phyloP scores from a whole-genome alignment of 2,888 invertebrate genomes.

The Melanotus villosus region DNA sequence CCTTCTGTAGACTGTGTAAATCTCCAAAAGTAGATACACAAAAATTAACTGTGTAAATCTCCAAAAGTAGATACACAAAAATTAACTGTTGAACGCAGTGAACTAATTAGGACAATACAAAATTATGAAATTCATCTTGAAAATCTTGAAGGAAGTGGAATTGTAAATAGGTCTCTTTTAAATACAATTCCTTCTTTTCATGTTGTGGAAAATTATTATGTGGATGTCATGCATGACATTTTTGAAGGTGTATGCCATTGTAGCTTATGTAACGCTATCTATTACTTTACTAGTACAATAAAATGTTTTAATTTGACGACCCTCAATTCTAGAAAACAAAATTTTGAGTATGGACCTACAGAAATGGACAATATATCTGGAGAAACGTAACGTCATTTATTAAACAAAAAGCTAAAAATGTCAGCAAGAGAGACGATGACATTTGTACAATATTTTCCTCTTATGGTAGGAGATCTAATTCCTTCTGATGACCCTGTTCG shows the following conservation, averaged over 20 bases:
- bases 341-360: slow-evolving; percentile 38
- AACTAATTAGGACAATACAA: slow-evolving; percentile 43
- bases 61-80: too few species aligned
- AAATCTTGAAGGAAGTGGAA: slow-evolving; percentile 38
- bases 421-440: slow-evolving; percentile 51
- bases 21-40: too few species aligned
- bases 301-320: slow-evolving; percentile 37
- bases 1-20: too few species aligned
- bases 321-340: slow-evolving; percentile 37
- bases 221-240: slow-evolving; percentile 42
- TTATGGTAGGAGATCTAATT: slow-evolving; percentile 52
- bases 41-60: slow-evolving; percentile 31
- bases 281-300: slow-evolving; percentile 33
- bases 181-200: too few species aligned
- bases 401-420: slow-evolving; percentile 37
- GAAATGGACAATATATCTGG: slow-evolving; percentile 40
- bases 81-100: slow-evolving; percentile 35
- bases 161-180: slow-evolving; percentile 33
- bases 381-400: slow-evolving; percentile 19
- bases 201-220: slow-evolving; percentile 34
- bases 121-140: slow-evolving; percentile 47
- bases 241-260: too few species aligned
- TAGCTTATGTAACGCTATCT: too few species aligned
- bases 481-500: slow-evolving; percentile 51
- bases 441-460: slow-evolving; percentile 48